phyloP scores from a whole-genome alignment of 2,797 vertebrate genomes.

The Sebastolobus alascanus region DNA sequence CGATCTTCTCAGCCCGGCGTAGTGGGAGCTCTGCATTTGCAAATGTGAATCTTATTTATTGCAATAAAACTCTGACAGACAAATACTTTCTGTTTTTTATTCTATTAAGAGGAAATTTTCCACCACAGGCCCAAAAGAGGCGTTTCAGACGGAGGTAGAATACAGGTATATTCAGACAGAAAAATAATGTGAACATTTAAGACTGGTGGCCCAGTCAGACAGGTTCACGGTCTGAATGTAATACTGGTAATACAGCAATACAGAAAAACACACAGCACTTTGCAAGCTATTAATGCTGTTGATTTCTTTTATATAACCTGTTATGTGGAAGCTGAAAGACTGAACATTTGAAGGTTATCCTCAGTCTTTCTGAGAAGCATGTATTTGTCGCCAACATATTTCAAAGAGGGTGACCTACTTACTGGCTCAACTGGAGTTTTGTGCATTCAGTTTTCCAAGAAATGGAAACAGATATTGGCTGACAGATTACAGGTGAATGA shows the following conservation, averaged over 20 bases:
- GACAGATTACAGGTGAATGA: constrained; percentile 3
- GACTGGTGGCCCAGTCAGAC: not conserved
- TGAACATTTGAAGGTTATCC: constrained; percentile 37
- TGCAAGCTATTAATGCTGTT: not conserved
- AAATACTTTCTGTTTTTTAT: no score
- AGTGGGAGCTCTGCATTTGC: no score
- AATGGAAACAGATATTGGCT: not conserved
- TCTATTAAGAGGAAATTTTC: no score
- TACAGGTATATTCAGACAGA: no score
- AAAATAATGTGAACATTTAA: no score
- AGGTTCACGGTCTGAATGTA: not conserved
- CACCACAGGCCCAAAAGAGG: no score
- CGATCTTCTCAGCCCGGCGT: no score
- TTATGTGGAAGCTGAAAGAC: not conserved
- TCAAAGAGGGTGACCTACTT: constrained; percentile 38
- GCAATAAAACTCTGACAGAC: no score
- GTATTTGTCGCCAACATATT: constrained; percentile 2
- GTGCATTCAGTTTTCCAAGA: constrained; percentile 14
- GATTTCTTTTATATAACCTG: not conserved
- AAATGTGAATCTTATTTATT: no score
- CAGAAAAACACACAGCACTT: not conserved
- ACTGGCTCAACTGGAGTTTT: not conserved
- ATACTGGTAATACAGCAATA: not conserved
- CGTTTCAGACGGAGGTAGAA: no score
- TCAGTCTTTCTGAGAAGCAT: not conserved